These are phyloP conservation scores for Bungarus multicinctus DNA, from an alignment of 2,113 vertebrate species.

Conservation along the genomic window DNA sequence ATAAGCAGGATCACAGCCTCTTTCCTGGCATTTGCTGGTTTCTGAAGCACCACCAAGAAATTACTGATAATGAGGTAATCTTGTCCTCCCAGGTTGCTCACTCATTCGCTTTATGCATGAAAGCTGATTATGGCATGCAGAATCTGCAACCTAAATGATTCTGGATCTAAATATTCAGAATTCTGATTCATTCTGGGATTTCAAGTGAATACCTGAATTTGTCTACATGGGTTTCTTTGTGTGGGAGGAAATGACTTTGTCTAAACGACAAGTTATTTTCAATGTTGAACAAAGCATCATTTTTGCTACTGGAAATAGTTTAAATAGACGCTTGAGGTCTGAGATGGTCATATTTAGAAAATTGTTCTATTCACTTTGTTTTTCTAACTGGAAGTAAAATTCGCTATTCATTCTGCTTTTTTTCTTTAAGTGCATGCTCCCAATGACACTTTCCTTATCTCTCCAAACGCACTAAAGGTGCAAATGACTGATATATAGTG, in stretches of 20 bases:
- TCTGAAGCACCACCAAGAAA: background rate
- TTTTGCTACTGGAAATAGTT: background rate
- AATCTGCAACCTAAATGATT: background rate
- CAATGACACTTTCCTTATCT: background rate
- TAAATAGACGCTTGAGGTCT: background rate
- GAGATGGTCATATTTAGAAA: background rate
- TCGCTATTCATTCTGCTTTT: background rate
- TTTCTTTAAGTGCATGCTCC: background rate
- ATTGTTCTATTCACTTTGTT: background rate
- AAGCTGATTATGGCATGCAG: background rate
- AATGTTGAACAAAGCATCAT: background rate
- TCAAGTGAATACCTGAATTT: background rate
- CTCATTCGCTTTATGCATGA: background rate
- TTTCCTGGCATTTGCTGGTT: background rate
- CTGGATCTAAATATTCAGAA: background rate
- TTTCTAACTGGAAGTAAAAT: background rate
- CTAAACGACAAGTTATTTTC: background rate
- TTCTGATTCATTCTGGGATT: background rate
- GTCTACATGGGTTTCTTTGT: background rate
- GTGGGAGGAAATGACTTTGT: background rate
- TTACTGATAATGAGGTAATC: background rate
- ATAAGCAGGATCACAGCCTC: background rate
- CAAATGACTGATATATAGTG: background rate
- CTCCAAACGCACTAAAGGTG: slow-evolving; percentile 4
- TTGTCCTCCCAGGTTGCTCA: background rate